Base-by-base conservation (phyloP, 1,140 invertebrate species). In the Tetramorium simillimum region DNA sequence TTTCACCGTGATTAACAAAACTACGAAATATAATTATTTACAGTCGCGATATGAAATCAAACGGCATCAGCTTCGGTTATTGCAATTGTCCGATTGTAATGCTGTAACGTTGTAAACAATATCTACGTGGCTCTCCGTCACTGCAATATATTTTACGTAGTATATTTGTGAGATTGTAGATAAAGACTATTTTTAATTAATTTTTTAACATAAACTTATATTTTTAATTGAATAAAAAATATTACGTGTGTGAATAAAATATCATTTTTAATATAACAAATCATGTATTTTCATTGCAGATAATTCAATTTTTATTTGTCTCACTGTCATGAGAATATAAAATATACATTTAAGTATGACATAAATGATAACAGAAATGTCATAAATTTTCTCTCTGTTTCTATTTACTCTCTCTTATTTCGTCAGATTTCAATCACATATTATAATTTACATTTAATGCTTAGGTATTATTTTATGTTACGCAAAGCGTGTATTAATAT, bases 21-120 rank as follows among this genome's bases (percentile, higher is more conserved):
- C 21, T 2, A 10, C 21, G 65, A 81, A 70, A 81, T 72, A 37
- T 43, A 70, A 81, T 81, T 56, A 81, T 70, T 81, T 72, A 72
- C 6, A 62, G 2, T 53, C 49, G n/a, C 51, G 51, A 82, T 73
- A 60, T 73, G 37, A 58, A 60, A 82, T 14, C 58, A 60, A 82
- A 40, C 37, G 78, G 24, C 40, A 70, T 76, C 70, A 24, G 43
- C n/a, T 76, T 37, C n/a, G 18, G 12, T 76, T 62, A 76, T 40
- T 40, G 3, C 14, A 40, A 72, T 16, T 56, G 14, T 60, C 0
- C 28, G 43, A 18, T 84, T 37, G 46, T 72, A 67, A 84, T 40
- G 56, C 56, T 33, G 28, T 21, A 67, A 53, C 46, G 24, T 58
- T 43, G 65, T 70, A 85, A 87, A 70, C 49, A 77, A 85, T 60